phyloP scores from a whole-genome alignment of 1,140 invertebrate species.

The Zaprionus gabonicus region DNA sequence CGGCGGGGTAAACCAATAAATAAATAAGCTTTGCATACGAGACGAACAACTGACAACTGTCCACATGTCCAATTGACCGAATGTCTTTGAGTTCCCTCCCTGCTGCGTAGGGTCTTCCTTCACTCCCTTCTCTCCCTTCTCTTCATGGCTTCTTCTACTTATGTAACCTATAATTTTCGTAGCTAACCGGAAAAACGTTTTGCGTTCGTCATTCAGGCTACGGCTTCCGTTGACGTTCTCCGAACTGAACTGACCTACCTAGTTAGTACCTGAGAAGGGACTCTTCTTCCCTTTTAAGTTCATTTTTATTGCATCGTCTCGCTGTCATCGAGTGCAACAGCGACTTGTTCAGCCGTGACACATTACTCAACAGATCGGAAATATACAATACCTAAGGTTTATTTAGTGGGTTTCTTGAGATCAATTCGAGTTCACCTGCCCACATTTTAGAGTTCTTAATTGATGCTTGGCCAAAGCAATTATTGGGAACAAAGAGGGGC shows the following conservation, averaged over 20 bases:
- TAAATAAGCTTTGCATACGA: slow-evolving; percentile 56
- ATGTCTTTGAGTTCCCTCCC: not conserved
- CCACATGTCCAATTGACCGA: slow-evolving; percentile 9
- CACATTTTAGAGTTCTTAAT: slow-evolving; percentile 71
- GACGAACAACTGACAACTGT: slow-evolving; percentile 74
- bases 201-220: slow-evolving; percentile 29
- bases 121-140: slow-evolving; percentile 6
- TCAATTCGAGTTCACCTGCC: slow-evolving; percentile 7
- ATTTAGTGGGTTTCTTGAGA: not conserved
- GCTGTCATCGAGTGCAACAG: slow-evolving; percentile 38
- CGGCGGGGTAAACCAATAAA: slow-evolving; percentile 54
- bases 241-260: slow-evolving; percentile 31
- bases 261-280: slow-evolving; percentile 41
- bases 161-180: slow-evolving; percentile 71
- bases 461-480: slow-evolving; percentile 73
- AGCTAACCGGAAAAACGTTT: slow-evolving; percentile 75
- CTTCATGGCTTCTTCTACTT: slow-evolving; percentile 35
- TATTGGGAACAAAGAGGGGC: slow-evolving; percentile 45
- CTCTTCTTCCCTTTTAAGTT: slow-evolving; percentile 11
- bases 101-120: not conserved
- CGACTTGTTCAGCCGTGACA: slow-evolving; percentile 9
- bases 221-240: slow-evolving; percentile 52
- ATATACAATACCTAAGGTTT: not conserved
- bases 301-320: not conserved
- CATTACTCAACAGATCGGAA: slow-evolving; percentile 1